A percentile compares a stretch with the other conserved stretches of the same genome.
These are phyloP conservation scores for Dinocampus coccinellae DNA, from an alignment of 2,888 invertebrate species.

Conservation along the genomic window DNA sequence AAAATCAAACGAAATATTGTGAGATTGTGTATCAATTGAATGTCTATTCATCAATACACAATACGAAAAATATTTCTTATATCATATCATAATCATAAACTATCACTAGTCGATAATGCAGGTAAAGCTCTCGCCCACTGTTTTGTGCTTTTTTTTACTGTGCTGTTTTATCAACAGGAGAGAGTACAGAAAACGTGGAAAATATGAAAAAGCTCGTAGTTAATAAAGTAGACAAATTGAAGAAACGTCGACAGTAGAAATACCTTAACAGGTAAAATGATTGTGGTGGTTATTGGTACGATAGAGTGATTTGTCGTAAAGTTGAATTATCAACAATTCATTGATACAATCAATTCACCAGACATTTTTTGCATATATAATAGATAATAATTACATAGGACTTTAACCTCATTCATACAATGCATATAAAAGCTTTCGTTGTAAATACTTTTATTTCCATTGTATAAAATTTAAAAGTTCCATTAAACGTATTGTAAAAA, in stretches of 20 bases:
- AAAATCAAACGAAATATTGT: too few relatives aligned
- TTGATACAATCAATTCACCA: neutral
- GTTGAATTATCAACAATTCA: neutral
- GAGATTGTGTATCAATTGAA: too few relatives aligned
- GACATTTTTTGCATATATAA: neutral
- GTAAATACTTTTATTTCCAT: neutral
- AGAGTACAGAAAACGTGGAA: neutral
- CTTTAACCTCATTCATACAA: neutral
- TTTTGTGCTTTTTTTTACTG: conserved; percentile 20
- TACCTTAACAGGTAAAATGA: neutral
- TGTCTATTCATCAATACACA: too few relatives aligned
- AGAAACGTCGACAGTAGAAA: neutral
- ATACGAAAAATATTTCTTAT: too few relatives aligned
- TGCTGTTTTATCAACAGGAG: conserved; percentile 28
- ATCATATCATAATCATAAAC: neutral
- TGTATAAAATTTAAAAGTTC: neutral
- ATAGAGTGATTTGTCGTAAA: neutral
- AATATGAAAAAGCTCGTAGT: neutral
- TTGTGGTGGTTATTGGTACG: neutral
- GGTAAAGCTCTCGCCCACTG: conserved; percentile 18
- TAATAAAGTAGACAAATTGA: neutral
- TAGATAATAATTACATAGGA: neutral
- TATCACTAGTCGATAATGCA: conserved; percentile 18
- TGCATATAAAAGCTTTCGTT: neutral
- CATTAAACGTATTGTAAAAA: neutral